Conservation (phyloP, 2,888 invertebrate species). For the Tenthredo livida region DNA sequence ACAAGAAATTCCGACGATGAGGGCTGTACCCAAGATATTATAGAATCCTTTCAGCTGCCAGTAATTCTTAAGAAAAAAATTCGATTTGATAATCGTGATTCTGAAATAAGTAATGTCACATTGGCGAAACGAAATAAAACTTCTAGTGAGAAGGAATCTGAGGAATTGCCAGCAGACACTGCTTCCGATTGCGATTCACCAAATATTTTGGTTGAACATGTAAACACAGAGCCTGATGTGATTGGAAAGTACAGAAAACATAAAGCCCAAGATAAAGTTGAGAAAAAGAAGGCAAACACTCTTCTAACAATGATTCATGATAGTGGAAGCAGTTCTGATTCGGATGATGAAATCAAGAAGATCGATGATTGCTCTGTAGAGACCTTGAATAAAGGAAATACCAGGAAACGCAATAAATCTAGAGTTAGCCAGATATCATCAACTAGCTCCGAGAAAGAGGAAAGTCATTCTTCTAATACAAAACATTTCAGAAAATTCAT, state of each 20-base stretch:
- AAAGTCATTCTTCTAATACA: neutral
- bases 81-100: neutral
- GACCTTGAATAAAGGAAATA: neutral
- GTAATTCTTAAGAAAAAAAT: too few species aligned
- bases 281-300: neutral
- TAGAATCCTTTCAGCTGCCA: too few species aligned
- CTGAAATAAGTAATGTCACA: too few species aligned
- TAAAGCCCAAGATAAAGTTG: neutral
- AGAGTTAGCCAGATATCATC: neutral
- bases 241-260: neutral
- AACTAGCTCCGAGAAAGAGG: neutral
- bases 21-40: too few species aligned
- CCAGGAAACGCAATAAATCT: neutral
- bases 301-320: conserved; percentile 10
- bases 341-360: neutral
- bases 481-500: neutral
- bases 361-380: neutral
- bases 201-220: neutral
- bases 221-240: neutral
- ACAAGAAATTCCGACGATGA: neutral
- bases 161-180: neutral
- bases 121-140: too few species aligned
- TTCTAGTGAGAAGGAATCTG: neutral
- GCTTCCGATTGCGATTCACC: neutral
- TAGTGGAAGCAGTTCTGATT: neutral